These are phyloP conservation scores for Ormia ochracea DNA, from an alignment of 2,888 invertebrate species.

Conservation along the genomic window DNA sequence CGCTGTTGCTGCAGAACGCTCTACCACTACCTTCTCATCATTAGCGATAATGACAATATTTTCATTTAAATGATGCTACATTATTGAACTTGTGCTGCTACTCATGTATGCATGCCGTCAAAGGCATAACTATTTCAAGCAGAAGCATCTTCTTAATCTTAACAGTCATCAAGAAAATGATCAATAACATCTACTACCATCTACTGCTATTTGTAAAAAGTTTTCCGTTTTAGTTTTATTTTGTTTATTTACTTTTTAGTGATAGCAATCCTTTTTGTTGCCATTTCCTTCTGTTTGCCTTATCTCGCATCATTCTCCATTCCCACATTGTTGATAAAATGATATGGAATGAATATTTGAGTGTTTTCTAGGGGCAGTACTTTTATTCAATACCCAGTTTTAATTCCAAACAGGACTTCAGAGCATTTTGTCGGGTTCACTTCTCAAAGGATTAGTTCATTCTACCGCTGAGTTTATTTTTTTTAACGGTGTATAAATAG, in stretches of 20 bases:
- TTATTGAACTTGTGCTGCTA: background rate
- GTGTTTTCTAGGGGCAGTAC: background rate
- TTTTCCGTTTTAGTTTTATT: background rate
- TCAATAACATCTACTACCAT: background rate
- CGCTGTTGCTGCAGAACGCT: background rate
- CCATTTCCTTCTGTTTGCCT: background rate
- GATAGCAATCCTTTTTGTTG: background rate
- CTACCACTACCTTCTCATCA: background rate
- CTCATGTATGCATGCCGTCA: background rate
- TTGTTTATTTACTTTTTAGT: background rate
- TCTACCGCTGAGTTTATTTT: no score
- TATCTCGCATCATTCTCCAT: background rate
- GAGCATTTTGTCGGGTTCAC: slow-evolving; percentile 21
- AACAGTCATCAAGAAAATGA: background rate
- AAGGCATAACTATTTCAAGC: background rate
- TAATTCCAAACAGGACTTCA: slow-evolving; percentile 27
- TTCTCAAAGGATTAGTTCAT: background rate
- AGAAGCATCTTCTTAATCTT: background rate
- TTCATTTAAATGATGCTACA: background rate
- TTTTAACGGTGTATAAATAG: no score
- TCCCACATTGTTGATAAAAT: background rate
- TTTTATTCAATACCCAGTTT: slow-evolving; percentile 3
- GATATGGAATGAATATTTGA: background rate
- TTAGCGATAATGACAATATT: background rate
- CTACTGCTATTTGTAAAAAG: background rate